These are phyloP conservation scores for Scaptomyza tumidula DNA, from an alignment of 2,888 invertebrate genomes.

Conservation along the genomic window DNA sequence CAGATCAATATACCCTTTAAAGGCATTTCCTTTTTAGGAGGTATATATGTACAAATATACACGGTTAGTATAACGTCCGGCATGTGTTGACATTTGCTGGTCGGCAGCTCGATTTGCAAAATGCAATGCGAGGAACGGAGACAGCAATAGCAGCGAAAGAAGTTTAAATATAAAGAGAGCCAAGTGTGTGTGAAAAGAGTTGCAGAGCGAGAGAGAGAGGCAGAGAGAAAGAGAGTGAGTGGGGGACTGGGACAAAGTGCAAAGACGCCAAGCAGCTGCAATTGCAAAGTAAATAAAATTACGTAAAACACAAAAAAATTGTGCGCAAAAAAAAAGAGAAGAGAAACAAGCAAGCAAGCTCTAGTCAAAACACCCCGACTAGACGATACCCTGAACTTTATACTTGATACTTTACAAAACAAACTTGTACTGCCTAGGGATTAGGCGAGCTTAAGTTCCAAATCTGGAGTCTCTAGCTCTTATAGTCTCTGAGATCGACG, in stretches of 20 bases:
- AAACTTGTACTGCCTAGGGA: too few species aligned
- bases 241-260: slow-evolving; percentile 45
- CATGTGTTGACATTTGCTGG: slow-evolving; percentile 58
- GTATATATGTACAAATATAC: slow-evolving; percentile 5
- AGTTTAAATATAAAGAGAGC: slow-evolving; percentile 31
- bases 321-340: slow-evolving; percentile 20
- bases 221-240: neutral
- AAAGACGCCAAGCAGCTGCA: slow-evolving; percentile 32
- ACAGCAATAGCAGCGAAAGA: neutral
- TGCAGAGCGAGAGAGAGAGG: neutral
- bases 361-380: too few species aligned
- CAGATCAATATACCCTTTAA: slow-evolving; percentile 1
- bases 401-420: too few species aligned
- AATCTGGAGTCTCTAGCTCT: too few species aligned
- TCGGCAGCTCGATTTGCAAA: slow-evolving; percentile 46
- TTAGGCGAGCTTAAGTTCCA: too few species aligned
- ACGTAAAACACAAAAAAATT: slow-evolving; percentile 42
- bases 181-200: neutral
- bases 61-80: slow-evolving; percentile 21
- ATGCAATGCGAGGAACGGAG: slow-evolving; percentile 28
- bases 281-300: slow-evolving; percentile 46
- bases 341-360: slow-evolving; percentile 6
- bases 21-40: neutral
- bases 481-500: too few species aligned
- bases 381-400: too few species aligned